Evolutionary conservation across 1,140 invertebrate genomes (phyloP), one percentile per base, ranked within the genome.

Genomic region (Leptopilina clavipes): DNA sequence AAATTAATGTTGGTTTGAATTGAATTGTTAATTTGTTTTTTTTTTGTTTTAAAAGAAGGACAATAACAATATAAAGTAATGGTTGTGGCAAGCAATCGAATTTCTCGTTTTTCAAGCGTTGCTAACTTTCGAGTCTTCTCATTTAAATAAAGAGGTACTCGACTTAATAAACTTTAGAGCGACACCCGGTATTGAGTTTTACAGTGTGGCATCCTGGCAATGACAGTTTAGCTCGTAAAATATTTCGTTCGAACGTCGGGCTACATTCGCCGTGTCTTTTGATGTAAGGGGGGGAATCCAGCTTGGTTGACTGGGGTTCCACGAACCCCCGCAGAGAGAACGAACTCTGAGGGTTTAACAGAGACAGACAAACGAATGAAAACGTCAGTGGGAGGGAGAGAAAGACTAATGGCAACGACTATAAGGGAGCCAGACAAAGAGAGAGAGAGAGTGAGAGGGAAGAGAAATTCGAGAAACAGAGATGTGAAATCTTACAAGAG

Each of bases 241-340:
- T 85, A 88, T 89, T 89, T 88, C 79, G 85, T 78, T 76, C 78
- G 74, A 74, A 83, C 77, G 85, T 83, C 77, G 84, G 76, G 85
- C 83, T 81, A 87, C 86, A 81, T 31, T 86, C 83, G 82, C 83
- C 82, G 80, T 78, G 81, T 85, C 87, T 84, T 85, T 86, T 82
- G 83, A 84, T 80, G 82, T 78, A 78, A 85, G 81, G 81, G 77
- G 76, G 78, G 81, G 78, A 84, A 79, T 83, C n/a, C n/a, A n/a
- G n/a, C n/a, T n/a, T n/a, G n/a, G n/a, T n/a, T n/a, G 78, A 79
- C 81, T 77, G 70, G 77, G 81, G 84, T 84, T 87, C 84, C 80
- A 80, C n/a, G n/a, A 83, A 85, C 85, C 83, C 82, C 83, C 80
- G 74, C 82, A 77, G 77, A 72, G 56, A 14, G 6, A n/a, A n/a